These are phyloP conservation scores for Serranochromis macrocephalus DNA, from an alignment of 2,113 vertebrate genomes.

Conservation along the genomic window DNA sequence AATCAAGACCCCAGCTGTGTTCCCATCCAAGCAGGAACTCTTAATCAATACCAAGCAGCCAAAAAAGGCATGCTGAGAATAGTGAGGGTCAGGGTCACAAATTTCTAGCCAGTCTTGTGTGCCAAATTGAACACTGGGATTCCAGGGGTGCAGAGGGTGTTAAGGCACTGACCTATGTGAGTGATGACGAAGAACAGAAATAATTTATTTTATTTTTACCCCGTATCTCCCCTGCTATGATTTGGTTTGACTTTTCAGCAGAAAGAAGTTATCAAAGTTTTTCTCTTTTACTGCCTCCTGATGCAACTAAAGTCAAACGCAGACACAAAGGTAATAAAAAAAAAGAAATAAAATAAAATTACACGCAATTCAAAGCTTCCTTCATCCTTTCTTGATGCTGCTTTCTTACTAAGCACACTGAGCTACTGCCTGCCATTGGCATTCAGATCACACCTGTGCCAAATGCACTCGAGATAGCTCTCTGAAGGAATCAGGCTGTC, in stretches of 20 bases:
- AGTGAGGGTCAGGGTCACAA: conserved; percentile 29
- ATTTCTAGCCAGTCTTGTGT: conserved; percentile 8
- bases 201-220: not conserved
- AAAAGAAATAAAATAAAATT: not conserved
- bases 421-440: not conserved
- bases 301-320: not conserved
- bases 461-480: conserved; percentile 11
- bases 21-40: conserved; percentile 13
- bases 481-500: conserved; percentile 24
- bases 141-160: not conserved
- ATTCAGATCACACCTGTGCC: conserved; percentile 39
- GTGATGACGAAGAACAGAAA: not conserved
- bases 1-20: conserved; percentile 43
- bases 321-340: not conserved
- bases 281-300: not conserved
- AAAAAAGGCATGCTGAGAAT: not conserved
- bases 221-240: not conserved
- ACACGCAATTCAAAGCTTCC: not conserved
- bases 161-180: not conserved
- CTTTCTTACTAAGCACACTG: not conserved
- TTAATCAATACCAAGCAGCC: conserved; percentile 43
- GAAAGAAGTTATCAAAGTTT: not conserved
- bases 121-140: conserved; percentile 31
- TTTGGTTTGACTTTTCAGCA: not conserved
- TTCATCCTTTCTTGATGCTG: not conserved